Evolutionary conservation across 2,113 vertebrate species (phyloP).

Genomic region (Bambusicola thoracicus): DNA sequence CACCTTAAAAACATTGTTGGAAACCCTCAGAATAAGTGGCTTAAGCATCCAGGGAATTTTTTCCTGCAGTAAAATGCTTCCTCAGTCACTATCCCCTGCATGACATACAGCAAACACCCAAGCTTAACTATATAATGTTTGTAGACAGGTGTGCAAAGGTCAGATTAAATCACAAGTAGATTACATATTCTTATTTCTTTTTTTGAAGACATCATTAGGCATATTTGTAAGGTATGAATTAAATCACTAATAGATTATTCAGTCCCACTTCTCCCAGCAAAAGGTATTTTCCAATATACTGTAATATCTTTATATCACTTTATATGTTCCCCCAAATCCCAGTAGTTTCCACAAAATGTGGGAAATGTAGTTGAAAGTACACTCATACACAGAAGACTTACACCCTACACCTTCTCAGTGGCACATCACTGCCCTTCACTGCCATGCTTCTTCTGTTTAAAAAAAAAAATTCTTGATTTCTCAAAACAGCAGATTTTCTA

Average conservation of each 20-base stretch:
- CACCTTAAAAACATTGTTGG: not conserved
- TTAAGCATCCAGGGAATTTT: not conserved
- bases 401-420: not conserved
- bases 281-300: not conserved
- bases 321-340: not conserved
- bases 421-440: not conserved
- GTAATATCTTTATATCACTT: not conserved
- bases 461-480: not conserved
- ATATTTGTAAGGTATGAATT: not conserved
- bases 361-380: not conserved
- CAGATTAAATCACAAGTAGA: not conserved
- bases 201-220: not conserved
- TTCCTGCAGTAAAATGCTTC: conserved; percentile 15
- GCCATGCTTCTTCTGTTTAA: not conserved
- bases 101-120: not conserved
- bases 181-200: not conserved
- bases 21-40: not conserved
- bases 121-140: conserved; percentile 1
- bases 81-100: not conserved
- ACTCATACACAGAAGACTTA: not conserved
- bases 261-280: not conserved
- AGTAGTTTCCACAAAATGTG: not conserved
- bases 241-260: not conserved
- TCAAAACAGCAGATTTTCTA: not conserved
- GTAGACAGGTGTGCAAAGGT: conserved; percentile 1